phyloP scores from a whole-genome alignment of 2,113 vertebrate species.

The Antechinus flavipes region DNA sequence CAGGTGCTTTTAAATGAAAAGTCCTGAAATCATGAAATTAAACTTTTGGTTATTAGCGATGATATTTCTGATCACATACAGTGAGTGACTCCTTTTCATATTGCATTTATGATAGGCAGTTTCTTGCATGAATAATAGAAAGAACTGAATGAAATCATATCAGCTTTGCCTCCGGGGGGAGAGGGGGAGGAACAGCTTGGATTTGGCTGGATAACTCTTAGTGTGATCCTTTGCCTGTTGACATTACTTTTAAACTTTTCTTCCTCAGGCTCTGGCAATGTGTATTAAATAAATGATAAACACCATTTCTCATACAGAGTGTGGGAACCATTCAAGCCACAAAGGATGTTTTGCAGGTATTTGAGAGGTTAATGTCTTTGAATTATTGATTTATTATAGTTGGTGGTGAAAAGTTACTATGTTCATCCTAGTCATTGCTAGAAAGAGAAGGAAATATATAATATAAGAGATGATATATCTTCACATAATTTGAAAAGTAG shows the following conservation, averaged over 20 bases:
- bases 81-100: slow-evolving; percentile 71
- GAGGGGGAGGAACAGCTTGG: slow-evolving; percentile 71
- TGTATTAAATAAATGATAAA: slow-evolving; percentile 90
- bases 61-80: slow-evolving; percentile 74
- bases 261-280: slow-evolving; percentile 82
- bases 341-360: slow-evolving; percentile 73
- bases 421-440: slow-evolving; percentile 33
- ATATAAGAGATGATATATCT: slow-evolving; percentile 17
- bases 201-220: slow-evolving; percentile 84
- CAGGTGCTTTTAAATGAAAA: slow-evolving; percentile 84
- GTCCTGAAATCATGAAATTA: slow-evolving; percentile 81
- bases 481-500: slow-evolving; percentile 43
- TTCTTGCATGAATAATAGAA: slow-evolving; percentile 82
- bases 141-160: slow-evolving; percentile 78
- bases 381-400: slow-evolving; percentile 82
- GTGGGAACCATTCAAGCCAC: slow-evolving; percentile 62
- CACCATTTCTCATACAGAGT: slow-evolving; percentile 75
- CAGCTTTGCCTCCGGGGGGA: slow-evolving; percentile 83
- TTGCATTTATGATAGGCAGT: slow-evolving; percentile 76
- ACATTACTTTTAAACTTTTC: slow-evolving; percentile 88
- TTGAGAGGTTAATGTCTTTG: slow-evolving; percentile 83
- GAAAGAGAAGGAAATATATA: slow-evolving; percentile 24
- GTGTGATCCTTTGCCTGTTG: slow-evolving; percentile 90
- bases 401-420: slow-evolving; percentile 36
- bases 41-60: slow-evolving; percentile 81